phyloP scores from a whole-genome alignment of 2,888 invertebrate species.

The Campoletis raptor region DNA sequence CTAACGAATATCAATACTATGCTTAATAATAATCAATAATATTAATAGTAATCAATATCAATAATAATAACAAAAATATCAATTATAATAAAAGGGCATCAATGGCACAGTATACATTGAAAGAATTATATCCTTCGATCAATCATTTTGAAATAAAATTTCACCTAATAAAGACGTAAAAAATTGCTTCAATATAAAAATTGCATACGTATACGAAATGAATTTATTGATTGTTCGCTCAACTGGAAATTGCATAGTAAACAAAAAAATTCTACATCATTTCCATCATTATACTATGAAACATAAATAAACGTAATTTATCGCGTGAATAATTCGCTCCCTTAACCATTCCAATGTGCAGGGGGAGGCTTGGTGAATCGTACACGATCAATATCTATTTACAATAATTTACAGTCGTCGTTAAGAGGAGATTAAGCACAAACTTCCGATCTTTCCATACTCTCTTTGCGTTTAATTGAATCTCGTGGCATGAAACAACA shows the following conservation, averaged over 20 bases:
- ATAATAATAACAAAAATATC: slow-evolving; percentile 62
- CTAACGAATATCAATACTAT: slow-evolving; percentile 70
- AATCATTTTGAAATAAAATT: slow-evolving; percentile 19
- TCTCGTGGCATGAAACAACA: neutral
- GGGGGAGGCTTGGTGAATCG: slow-evolving; percentile 69
- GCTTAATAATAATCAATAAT: slow-evolving; percentile 69
- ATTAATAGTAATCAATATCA: slow-evolving; percentile 67
- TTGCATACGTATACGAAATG: slow-evolving; percentile 41
- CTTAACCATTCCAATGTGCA: slow-evolving; percentile 71
- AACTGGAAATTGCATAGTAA: slow-evolving; percentile 54
- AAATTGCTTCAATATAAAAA: slow-evolving; percentile 46
- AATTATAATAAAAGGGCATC: slow-evolving; percentile 46
- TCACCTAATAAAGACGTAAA: slow-evolving; percentile 4
- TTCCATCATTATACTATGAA: slow-evolving; percentile 77
- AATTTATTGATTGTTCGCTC: slow-evolving; percentile 41
- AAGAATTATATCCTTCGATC: slow-evolving; percentile 36
- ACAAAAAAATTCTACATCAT: slow-evolving; percentile 55
- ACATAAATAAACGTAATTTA: slow-evolving; percentile 77
- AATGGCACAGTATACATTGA: slow-evolving; percentile 28
- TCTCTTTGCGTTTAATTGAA: neutral
- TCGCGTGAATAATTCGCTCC: slow-evolving; percentile 73
- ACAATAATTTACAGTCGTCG: slow-evolving; percentile 80
- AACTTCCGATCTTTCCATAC: slow-evolving; percentile 18
- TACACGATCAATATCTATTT: slow-evolving; percentile 79
- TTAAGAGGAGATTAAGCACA: slow-evolving; percentile 32